Base-by-base conservation (phyloP, 2,113 vertebrate species). In the Mormoops blainvillei region DNA sequence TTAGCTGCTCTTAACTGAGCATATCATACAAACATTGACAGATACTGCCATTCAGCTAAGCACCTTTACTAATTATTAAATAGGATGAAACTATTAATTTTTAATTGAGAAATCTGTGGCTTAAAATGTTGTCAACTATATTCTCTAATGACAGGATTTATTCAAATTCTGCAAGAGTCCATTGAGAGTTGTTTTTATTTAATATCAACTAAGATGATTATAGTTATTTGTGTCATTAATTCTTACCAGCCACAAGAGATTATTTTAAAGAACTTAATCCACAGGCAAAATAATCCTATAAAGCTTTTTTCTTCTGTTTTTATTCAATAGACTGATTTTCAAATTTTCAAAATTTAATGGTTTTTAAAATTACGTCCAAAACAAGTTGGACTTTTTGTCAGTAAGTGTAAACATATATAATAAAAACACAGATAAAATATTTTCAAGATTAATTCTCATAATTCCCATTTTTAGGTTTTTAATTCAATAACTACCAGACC, bases 201-300 rank as follows among this genome's bases (percentile, higher is more conserved):
- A 99, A 99, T 99, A 95, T 98, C 98, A 97, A 95, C 92, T 99
- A 99, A 99, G 98, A 99, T 98, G 99, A 99, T 99, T 99, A 99
- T 94, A 98, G 98, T 98, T 99, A 99, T 99, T 99, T 99, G 98
- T 98, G 98, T 98, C 97, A 98, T 99, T 99, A 99, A 99, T 98
- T 98, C 97, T 98, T 97, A 87, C 73, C 96, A 96, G 95, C 97
- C 98, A 98, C 97, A 98, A 98, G 98, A 98, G 94, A n/a, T 97
- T 96, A 97, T 98, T 98, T 99, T 97, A 98, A 97, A 96, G 91
- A 98, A 98, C 98, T 97, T 91, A 95, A 98, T 89, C 97, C 94
- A 97, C 68, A 61, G 67, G 80, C 90, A 95, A 96, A 97, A 88
- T 91, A 96, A 93, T 91, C 87, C 71, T 90, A 97, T 97, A 97